Conservation (phyloP, 2,797 vertebrate species). For the Nannoperca obscura region DNA sequence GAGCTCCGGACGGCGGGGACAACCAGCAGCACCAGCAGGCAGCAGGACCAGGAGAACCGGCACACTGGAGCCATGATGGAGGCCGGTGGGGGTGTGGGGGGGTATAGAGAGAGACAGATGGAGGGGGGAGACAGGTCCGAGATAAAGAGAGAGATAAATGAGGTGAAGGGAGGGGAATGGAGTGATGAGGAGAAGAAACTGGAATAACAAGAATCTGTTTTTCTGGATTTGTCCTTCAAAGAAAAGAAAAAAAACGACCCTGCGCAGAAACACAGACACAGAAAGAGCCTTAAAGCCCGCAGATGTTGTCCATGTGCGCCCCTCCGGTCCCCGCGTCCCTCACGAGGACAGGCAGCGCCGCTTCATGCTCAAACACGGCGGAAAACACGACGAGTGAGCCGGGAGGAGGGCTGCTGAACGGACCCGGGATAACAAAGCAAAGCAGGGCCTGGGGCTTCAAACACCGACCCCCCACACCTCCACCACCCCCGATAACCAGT, state of each 20-base stretch:
- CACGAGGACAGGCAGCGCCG: background rate
- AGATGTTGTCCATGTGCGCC: background rate
- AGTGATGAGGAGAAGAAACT: background rate
- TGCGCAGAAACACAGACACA: background rate
- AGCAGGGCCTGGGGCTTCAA: slow-evolving; percentile 71
- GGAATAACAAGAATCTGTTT: background rate
- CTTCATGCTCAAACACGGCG: background rate
- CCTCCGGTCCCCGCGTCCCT: background rate
- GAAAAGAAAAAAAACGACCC: too few species aligned
- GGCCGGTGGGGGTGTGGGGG: background rate
- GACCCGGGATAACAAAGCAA: slow-evolving; percentile 69
- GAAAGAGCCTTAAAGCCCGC: background rate
- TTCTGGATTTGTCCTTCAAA: background rate
- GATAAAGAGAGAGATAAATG: background rate
- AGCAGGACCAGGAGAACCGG: slow-evolving; percentile 53
- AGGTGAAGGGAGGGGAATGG: background rate
- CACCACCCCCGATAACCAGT: slow-evolving; percentile 42
- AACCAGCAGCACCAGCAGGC: slow-evolving; percentile 59
- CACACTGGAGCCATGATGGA: slow-evolving; percentile 70
- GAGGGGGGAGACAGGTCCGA: background rate
- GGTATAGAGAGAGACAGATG: background rate
- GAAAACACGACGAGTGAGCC: slow-evolving; percentile 1
- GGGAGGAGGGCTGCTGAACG: background rate
- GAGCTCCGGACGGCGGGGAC: slow-evolving; percentile 62
- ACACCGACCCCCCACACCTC: slow-evolving; percentile 65